Evolutionary conservation across 2,888 invertebrate genomes (phyloP).

Genomic region (Urechis unicinctus): DNA sequence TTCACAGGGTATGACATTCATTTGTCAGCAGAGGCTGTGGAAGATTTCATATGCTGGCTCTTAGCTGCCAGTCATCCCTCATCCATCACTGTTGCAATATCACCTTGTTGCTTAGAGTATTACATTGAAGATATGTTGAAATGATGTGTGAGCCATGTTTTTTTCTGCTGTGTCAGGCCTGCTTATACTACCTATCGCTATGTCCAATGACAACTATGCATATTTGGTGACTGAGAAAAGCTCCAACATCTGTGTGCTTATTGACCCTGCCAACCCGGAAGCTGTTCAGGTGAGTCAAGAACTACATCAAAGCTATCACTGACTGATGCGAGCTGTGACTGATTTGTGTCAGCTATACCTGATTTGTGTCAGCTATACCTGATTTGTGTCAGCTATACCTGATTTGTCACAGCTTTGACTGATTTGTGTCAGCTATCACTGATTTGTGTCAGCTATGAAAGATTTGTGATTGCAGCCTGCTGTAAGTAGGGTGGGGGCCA

Average conservation of each 20-base stretch:
- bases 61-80: no score
- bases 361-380: neutral
- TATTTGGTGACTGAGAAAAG: conserved; percentile 38
- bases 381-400: no score
- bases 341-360: neutral
- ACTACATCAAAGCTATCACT: no score
- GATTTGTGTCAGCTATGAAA: neutral
- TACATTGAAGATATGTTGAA: no score
- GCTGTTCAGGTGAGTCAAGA: conserved; percentile 30
- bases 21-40: no score
- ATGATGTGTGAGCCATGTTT: no score
- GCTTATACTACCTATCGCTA: conserved; percentile 37
- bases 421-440: neutral
- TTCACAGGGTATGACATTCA: no score
- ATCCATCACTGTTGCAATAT: no score
- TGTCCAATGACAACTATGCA: conserved; percentile 42
- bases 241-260: conserved; percentile 31
- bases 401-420: neutral
- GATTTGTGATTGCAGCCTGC: conserved; percentile 7
- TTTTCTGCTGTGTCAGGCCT: conserved; percentile 35
- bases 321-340: neutral
- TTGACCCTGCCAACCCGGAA: conserved; percentile 47
- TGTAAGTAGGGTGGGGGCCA: conserved; percentile 16
- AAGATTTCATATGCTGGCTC: no score
- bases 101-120: no score